Base-by-base conservation (phyloP, 2,797 vertebrate species). In the Bucorvus abyssinicus region DNA sequence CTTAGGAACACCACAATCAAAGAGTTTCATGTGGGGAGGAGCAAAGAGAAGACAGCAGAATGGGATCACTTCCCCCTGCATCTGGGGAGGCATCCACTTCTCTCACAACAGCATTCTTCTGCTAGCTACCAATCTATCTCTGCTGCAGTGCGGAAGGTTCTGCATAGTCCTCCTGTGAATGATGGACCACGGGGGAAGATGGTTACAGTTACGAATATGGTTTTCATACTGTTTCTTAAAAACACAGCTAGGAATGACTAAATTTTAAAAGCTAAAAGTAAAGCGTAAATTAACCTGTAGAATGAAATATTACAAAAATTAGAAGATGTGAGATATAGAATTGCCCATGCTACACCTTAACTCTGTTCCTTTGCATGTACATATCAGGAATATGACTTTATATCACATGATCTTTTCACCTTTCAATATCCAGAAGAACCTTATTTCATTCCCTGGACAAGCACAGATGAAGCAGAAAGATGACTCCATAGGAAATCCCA, bases 31-130 rank as follows among this genome's bases (percentile, higher is more conserved):
- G 14, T 82, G 70, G 47, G 73, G 70, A 89, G 70, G 44, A 94
- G 67, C 56, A 87, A 92, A 93, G 67, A 82, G 88, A 79, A 88
- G 84, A 79, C 77, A 84, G 75, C 7, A 4, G 75, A 27, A 42
- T 38, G 67, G 75, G 40, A 87, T 93, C 84, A 11, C 74, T 95
- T 67, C 26, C 36, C 63, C 63, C 44, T 79, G 88, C 70, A 63
- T 47, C 63, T 20, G 10, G 52, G 65, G 63, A 70, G 67, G 70
- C 80, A 87, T 70, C 84, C 63, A 55, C 70, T 95, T 60, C 92
- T 87, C 83, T 81, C 81, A 45, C 44, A 90, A 73, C 70, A 84
- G 84, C 70, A 19, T 50, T 93, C 84, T 92, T 91, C 93, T 87
- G 86, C 16, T n/a, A 90, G 92, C 70, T 82, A 91, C 80, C 11